Base-by-base conservation (phyloP, 2,888 invertebrate genomes). In the Heteromyza rotundicornis region DNA sequence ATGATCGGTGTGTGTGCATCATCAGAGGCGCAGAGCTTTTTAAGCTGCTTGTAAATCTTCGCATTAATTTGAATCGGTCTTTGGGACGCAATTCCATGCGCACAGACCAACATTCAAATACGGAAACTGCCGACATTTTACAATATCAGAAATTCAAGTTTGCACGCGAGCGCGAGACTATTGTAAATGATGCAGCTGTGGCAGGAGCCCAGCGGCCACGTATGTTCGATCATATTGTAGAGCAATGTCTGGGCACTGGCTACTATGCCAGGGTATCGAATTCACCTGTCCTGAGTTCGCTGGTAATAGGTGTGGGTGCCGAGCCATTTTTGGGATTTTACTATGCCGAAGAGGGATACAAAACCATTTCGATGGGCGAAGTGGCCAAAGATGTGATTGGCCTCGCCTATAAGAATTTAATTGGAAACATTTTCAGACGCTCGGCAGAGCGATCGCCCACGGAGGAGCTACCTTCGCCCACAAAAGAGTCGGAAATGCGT, bases 321-420 rank as follows among this genome's bases (percentile, higher is more conserved):
- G 89, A 90, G 63, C 97, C 97, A 0, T 97, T 90, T 82, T 80
- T 95, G 62, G 94, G 93, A 1, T 95, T 95, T 82, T 95, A 95
- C 82, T 92, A 92, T 82, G 95, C 94, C 5, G 85, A 94, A 58
- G 96, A 97, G 86, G 96, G 95, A 20, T 90, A 90, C 58, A 86
- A 90, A 17, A 91, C 91, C 27, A 92, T 93, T 0, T 87, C 92
- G 14, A 84, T 97, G 14, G 90, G 93, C 56, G 96, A 96, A 80
- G 94, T 97, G n/a, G 96, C 96, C 0, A 90, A 92, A 79, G 95
- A 94, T 58, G 92, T 96, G 55, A 68, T 81, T 22, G 81, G 81
- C 1, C 67, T 77, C 68, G 95, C 95, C 1, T 92, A 89, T 77
- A 80, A 77, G 27, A 95, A 94, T 85, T 86, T 96, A 23, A 92